Evolutionary conservation across 2,797 vertebrate species (phyloP).

Genomic region (Capromys pilorides): DNA sequence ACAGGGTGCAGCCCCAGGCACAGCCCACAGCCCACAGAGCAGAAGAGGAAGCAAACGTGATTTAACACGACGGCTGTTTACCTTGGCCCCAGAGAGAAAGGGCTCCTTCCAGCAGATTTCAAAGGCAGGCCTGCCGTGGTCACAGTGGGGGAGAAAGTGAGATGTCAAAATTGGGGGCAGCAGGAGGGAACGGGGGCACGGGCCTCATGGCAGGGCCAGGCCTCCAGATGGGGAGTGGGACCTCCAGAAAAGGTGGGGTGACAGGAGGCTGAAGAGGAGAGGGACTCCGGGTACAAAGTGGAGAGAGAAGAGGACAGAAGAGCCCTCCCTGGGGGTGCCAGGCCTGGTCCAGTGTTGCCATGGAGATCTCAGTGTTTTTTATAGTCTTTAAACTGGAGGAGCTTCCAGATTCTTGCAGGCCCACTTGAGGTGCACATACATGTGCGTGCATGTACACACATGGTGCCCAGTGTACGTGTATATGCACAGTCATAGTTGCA

Average conservation of each 20-base stretch:
- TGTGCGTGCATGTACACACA: no score
- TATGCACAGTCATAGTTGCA: background rate
- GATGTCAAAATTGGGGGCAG: constrained; percentile 40
- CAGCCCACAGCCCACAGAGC: background rate
- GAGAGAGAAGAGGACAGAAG: constrained; percentile 23
- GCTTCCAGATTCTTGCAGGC: background rate
- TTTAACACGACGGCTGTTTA: constrained; percentile 89
- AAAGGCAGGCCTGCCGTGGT: constrained; percentile 78
- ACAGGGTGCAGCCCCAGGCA: background rate
- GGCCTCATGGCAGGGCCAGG: background rate
- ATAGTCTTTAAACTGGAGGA: constrained; percentile 51
- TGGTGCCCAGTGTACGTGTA: background rate
- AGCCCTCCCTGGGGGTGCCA: constrained; percentile 36
- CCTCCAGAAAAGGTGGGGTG: background rate
- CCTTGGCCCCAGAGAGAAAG: constrained; percentile 84
- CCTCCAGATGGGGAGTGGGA: constrained; percentile 32
- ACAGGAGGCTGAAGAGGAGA: background rate
- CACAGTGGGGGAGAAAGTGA: constrained; percentile 76
- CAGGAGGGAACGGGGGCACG: background rate
- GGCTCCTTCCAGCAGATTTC: constrained; percentile 86
- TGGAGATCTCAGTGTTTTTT: constrained; percentile 38
- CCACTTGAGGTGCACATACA: background rate
- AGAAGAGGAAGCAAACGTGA: constrained; percentile 82
- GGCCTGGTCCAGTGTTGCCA: constrained; percentile 5
- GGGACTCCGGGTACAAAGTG: background rate